Percentiles rank a stretch among this genome's conserved stretches.
phyloP scores from a whole-genome alignment of 2,797 vertebrate species.

The Ceyx erithaca region DNA sequence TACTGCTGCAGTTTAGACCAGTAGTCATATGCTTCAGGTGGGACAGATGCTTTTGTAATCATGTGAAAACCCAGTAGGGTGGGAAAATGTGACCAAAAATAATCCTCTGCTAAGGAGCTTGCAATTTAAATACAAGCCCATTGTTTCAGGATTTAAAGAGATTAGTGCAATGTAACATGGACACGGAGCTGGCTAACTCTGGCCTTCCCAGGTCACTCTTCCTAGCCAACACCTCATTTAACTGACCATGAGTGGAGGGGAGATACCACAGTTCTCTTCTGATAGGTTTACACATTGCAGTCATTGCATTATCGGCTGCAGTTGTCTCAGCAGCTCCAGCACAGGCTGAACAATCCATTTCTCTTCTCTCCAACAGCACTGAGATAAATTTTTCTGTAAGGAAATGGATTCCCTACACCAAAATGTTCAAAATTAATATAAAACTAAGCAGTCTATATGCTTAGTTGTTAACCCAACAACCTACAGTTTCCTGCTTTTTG shows the following conservation, averaged over 20 bases:
- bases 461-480: neutral
- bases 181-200: neutral
- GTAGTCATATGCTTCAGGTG: neutral
- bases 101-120: conserved; percentile 50
- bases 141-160: conserved; percentile 34
- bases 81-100: conserved; percentile 4
- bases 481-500: neutral
- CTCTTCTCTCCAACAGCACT: neutral
- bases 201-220: neutral
- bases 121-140: conserved; percentile 2
- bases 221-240: neutral
- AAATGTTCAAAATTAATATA: neutral
- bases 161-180: neutral
- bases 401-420: neutral
- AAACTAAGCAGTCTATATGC: neutral
- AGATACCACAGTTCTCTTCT: neutral
- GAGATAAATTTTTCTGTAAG: neutral
- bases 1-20: neutral
- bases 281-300: neutral
- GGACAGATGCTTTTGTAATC: neutral
- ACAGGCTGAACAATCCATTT: neutral
- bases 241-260: neutral
- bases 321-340: neutral
- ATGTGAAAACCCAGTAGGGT: neutral
- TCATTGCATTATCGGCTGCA: neutral